These are phyloP conservation scores for Discoglossus pictus DNA, from an alignment of 2,797 vertebrate genomes.

Conservation along the genomic window DNA sequence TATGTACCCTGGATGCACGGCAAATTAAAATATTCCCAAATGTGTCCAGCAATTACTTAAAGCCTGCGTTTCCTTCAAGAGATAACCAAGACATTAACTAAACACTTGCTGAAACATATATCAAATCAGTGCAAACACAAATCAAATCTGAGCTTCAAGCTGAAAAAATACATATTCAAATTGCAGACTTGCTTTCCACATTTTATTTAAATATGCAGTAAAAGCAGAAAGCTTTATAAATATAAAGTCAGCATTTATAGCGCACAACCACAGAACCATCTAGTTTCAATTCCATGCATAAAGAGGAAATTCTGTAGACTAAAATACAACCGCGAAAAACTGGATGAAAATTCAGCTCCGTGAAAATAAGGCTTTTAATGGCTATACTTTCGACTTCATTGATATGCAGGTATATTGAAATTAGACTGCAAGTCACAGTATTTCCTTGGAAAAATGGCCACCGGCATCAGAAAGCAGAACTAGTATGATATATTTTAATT, in stretches of 20 bases:
- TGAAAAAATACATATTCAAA: slow-evolving; percentile 41
- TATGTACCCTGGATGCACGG: slow-evolving; percentile 9
- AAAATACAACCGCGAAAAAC: slow-evolving; percentile 12
- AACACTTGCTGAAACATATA: slow-evolving; percentile 49
- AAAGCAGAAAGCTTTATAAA: slow-evolving; percentile 41
- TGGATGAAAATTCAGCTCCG: background rate
- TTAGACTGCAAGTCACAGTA: no score
- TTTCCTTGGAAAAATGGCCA: no score
- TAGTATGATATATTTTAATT: no score
- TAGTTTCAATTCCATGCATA: slow-evolving; percentile 15
- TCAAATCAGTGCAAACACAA: slow-evolving; percentile 51
- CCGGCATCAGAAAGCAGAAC: no score
- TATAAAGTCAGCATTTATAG: slow-evolving; percentile 31
- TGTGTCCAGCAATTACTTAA: slow-evolving; percentile 24
- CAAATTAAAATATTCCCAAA: slow-evolving; percentile 35
- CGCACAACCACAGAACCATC: slow-evolving; percentile 14
- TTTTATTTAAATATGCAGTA: slow-evolving; percentile 54
- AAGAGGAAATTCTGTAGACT: slow-evolving; percentile 8
- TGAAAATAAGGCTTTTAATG: no score
- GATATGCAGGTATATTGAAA: no score
- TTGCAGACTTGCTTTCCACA: slow-evolving; percentile 57
- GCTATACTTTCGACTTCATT: no score
- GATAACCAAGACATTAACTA: slow-evolving; percentile 41
- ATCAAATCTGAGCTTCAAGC: slow-evolving; percentile 52
- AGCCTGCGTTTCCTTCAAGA: slow-evolving; percentile 31